Evolutionary conservation across 1,140 invertebrate species (phyloP).

Genomic region (Bombus impatiens): DNA sequence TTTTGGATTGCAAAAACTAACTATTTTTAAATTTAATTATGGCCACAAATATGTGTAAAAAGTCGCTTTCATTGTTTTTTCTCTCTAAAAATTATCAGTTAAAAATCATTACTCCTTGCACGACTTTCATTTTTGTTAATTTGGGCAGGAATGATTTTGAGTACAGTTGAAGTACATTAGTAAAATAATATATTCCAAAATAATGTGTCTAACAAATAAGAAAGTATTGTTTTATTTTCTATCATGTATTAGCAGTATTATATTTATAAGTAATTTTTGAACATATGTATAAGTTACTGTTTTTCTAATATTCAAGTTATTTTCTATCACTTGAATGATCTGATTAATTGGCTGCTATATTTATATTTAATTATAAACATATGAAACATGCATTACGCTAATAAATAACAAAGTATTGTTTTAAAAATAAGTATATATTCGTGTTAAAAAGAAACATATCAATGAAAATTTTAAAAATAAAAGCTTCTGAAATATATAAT

Average conservation of each 20-base stretch:
- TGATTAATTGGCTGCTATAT: not conserved
- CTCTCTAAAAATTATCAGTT: not conserved
- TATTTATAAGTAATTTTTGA: not conserved
- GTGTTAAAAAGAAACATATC: slow-evolving; percentile 28
- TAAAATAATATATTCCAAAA: slow-evolving; percentile 6
- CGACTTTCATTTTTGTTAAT: not conserved
- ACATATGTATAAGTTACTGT: not conserved
- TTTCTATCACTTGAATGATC: not conserved
- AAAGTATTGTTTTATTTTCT: not conserved
- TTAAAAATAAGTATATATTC: slow-evolving; percentile 1
- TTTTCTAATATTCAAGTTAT: not conserved
- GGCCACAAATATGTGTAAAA: not conserved
- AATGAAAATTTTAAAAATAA: not conserved
- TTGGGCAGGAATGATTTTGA: not conserved
- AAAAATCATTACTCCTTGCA: not conserved
- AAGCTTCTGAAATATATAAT: not conserved
- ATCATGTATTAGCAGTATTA: slow-evolving; percentile 1
- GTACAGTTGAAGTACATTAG: not conserved
- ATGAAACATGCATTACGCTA: not conserved
- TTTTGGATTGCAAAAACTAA: not conserved
- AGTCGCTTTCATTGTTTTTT: not conserved
- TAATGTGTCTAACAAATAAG: not conserved
- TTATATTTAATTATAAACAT: not conserved
- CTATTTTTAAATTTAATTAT: not conserved
- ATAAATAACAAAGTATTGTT: not conserved